Evolutionary conservation across 92 coral and sea anemone species (phyloP), one percentile per base, ranked within the genome.

Genomic region (Epizoanthus ramosus): DNA sequence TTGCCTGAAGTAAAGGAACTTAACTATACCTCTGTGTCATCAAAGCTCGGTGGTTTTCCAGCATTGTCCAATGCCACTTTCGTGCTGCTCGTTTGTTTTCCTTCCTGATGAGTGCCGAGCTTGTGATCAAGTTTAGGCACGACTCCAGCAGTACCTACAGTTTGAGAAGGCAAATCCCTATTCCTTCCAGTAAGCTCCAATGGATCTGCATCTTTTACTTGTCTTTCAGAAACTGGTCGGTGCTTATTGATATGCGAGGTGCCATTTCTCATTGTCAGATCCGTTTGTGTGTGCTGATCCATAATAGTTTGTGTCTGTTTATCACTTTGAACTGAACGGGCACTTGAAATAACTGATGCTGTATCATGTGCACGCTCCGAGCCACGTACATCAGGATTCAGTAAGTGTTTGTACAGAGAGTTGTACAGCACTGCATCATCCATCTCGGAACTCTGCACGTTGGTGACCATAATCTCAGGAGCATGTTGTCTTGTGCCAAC

Each of bases 291-390:
- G 8, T 83, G 73, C 19, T 23, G 63, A 72, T 85, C 83, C 72
- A 57, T 63, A 19, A 79, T 33, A 4, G 92, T 89, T 56, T 89
- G 92, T n/a, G 92, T 89, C 22, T 89, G 92, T 81, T 89, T 89
- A 43, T 89, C 89, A 43, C 87, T 85, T 22, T 73, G 92, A 28
- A 52, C 68, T 23, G 69, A 77, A 8, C 82, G 82, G 21, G 1
- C 19, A 61, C 71, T 77, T 7, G 82, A 61, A 12, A 57, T 18
- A 43, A 61, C 41, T 8, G 82, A 60, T 3, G 56, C 71, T 37
- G 52, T 69, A 52, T 77, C 82, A 35, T 19, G 39, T n/a, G 57
- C 59, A 60, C 61, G 70, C 50, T 35, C 43, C 13, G 57, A 35
- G 43, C 57, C 65, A n/a, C 47, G 24, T 21, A 57, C 19, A 75